phyloP scores from a whole-genome alignment of 1,140 invertebrate genomes.

The Diorhabda carinulata region DNA sequence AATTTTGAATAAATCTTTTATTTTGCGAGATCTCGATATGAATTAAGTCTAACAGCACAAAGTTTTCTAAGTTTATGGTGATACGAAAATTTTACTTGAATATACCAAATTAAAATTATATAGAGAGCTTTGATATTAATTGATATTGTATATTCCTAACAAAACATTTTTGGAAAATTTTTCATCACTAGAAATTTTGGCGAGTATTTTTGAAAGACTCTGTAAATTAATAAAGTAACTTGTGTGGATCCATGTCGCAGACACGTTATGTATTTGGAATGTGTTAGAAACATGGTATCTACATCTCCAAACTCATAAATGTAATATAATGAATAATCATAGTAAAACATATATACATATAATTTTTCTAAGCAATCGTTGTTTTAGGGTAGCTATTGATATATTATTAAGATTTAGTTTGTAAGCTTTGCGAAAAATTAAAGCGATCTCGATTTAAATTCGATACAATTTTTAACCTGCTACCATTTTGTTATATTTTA shows the following conservation, averaged over 20 bases:
- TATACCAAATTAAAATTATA: too few species aligned
- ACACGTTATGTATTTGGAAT: conserved; percentile 29
- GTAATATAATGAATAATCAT: conserved; percentile 46
- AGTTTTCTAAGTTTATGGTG: not conserved
- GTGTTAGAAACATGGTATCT: conserved; percentile 39
- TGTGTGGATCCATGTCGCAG: conserved; percentile 41
- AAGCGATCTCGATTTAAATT: conserved; percentile 46
- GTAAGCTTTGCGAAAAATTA: conserved; percentile 49
- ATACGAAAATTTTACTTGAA: too few species aligned
- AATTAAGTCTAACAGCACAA: not conserved
- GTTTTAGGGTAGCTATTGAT: conserved; percentile 48
- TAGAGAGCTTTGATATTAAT: too few species aligned
- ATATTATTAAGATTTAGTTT: conserved; percentile 49
- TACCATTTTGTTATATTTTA: conserved; percentile 37
- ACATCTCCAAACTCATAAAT: conserved; percentile 45
- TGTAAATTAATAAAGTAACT: conserved; percentile 21
- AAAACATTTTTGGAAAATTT: not conserved
- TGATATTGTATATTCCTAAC: too few species aligned
- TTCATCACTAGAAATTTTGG: not conserved
- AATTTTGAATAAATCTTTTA: too few species aligned
- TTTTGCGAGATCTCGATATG: too few species aligned
- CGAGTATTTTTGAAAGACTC: not conserved
- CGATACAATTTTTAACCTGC: conserved; percentile 39
- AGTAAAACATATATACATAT: conserved; percentile 48
- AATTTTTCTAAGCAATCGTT: conserved; percentile 51